phyloP scores from a whole-genome alignment of 2,113 vertebrate species.

The Fulmarus glacialis region DNA sequence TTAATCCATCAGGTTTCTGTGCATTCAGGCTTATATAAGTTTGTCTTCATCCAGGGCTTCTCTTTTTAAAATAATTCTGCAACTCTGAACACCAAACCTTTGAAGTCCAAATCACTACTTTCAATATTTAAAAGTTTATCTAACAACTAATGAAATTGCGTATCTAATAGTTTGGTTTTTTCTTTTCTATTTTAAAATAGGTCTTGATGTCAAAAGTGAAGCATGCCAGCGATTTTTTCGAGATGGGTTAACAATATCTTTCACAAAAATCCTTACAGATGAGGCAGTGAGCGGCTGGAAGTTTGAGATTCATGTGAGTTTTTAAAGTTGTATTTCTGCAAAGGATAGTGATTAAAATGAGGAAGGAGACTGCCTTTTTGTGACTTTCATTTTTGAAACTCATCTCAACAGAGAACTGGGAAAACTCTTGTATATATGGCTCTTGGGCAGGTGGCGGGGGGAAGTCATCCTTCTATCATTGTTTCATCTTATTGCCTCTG shows the following conservation, averaged over 20 bases:
- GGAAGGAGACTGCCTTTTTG: background rate
- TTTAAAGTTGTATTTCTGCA: background rate
- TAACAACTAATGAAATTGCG: background rate
- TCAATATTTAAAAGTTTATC: background rate
- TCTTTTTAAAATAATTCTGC: background rate
- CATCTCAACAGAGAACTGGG: background rate
- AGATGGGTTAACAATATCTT: conserved; percentile 98
- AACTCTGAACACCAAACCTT: background rate
- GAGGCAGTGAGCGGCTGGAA: conserved; percentile 99
- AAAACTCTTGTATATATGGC: background rate
- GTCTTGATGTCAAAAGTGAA: conserved; percentile 99
- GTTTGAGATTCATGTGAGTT: conserved; percentile 99
- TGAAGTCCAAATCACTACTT: background rate
- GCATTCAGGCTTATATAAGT: background rate
- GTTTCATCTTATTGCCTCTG: background rate
- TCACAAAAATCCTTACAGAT: conserved; percentile 99
- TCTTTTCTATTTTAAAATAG: conserved; percentile 68
- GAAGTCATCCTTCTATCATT: background rate
- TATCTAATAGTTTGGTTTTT: background rate
- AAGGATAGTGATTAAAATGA: background rate
- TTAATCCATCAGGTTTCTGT: background rate
- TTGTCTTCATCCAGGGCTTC: background rate
- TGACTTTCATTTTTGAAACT: background rate
- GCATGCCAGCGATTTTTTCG: conserved; percentile 99
- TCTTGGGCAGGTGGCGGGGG: background rate